Percentiles rank a stretch among this genome's conserved stretches.
phyloP scores from a whole-genome alignment of 2,797 vertebrate species.

The Gallinago solitaria region DNA sequence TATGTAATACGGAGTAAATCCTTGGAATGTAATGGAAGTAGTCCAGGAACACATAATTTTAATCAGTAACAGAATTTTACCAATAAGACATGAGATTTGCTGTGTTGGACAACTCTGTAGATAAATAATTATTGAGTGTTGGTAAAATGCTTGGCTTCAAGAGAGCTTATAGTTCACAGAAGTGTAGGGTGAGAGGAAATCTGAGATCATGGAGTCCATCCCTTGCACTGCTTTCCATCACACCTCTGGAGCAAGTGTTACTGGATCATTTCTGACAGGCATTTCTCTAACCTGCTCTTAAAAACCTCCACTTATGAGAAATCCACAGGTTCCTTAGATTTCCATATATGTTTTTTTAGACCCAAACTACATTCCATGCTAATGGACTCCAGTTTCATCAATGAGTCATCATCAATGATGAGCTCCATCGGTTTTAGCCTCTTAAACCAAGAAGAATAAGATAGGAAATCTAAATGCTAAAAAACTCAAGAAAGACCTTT shows the following conservation, averaged over 20 bases:
- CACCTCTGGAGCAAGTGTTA: not conserved
- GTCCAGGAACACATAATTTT: not conserved
- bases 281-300: not conserved
- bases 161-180: not conserved
- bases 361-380: not conserved
- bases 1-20: not conserved
- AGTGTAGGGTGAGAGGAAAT: not conserved
- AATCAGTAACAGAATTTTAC: not conserved
- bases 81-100: not conserved
- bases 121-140: not conserved
- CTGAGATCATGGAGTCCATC: not conserved
- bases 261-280: not conserved
- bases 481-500: not conserved
- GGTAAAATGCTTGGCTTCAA: not conserved
- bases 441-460: not conserved
- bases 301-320: not conserved
- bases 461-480: not conserved
- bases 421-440: not conserved
- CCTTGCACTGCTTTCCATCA: not conserved
- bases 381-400: not conserved
- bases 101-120: not conserved
- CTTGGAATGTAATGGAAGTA: not conserved
- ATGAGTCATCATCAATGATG: not conserved
- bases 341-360: not conserved
- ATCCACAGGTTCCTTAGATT: not conserved